Evolutionary conservation across 1,140 invertebrate species (phyloP).

Genomic region (Atta cephalotes): DNA sequence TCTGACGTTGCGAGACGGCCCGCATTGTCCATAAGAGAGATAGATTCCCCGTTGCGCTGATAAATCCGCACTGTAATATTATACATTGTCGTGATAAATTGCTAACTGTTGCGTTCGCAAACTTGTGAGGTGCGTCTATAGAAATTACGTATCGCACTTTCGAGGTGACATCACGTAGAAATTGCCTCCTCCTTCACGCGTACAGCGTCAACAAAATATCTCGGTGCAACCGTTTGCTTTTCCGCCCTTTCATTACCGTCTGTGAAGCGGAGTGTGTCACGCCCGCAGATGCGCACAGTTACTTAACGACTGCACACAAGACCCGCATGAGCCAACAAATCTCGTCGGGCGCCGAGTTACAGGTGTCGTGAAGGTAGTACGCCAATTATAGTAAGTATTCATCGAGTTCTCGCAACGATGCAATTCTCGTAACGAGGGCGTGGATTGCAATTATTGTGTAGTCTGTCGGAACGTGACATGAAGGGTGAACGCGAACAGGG

Average conservation of each 20-base stretch:
- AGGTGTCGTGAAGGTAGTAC: conserved; percentile 36
- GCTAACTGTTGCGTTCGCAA: conserved; percentile 30
- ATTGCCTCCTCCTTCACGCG: neutral
- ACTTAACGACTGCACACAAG: conserved; percentile 43
- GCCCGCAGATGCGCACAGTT: conserved; percentile 22
- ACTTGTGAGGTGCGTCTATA: neutral
- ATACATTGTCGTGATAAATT: conserved; percentile 16
- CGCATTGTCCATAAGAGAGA: neutral
- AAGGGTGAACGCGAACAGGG: neutral
- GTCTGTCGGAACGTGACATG: conserved; percentile 8
- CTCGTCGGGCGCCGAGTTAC: conserved; percentile 20
- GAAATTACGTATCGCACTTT: neutral
- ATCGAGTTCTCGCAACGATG: conserved; percentile 1
- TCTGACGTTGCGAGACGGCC: conserved; percentile 3
- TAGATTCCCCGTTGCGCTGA: neutral
- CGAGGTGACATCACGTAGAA: conserved; percentile 19
- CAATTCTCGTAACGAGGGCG: conserved; percentile 28
- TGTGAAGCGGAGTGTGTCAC: neutral
- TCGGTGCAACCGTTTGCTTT: conserved; percentile 38
- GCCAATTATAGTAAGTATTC: conserved; percentile 34
- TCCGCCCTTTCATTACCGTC: conserved; percentile 43
- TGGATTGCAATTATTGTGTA: conserved; percentile 38
- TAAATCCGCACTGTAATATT: conserved; percentile 28
- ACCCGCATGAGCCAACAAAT: conserved; percentile 46
- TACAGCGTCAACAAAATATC: conserved; percentile 49